Evolutionary conservation across 2,113 vertebrate species (phyloP), one percentile per base, ranked within the genome.

Genomic region (Platycercus adscitus): DNA sequence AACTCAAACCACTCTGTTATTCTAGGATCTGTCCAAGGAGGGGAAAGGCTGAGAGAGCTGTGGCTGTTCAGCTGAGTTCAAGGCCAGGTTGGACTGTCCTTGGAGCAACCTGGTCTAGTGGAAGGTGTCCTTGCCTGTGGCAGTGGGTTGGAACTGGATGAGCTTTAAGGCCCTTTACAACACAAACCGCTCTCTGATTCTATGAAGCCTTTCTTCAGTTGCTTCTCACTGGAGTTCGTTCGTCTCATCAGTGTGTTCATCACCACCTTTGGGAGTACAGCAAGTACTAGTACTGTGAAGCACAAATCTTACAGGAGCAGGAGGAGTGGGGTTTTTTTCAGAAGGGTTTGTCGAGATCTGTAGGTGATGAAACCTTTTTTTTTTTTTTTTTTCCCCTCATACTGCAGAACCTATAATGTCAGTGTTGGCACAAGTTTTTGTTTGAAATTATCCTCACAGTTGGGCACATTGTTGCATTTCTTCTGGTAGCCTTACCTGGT

Each of bases 401-500:
- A 17, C 31, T 84, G 7, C 39, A 47, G 56, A 72, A 23, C 25
- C 21, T 46, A 15, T 58, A 8, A 19, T 17, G 29, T 46, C 52
- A 71, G 43, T 28, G 6, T 5, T 50, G 25, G 15, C 43, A 37
- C 43, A 70, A 39, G 39, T 29, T 2, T 58, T 70, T 46, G 23
- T 41, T 25, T 35, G 43, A 41, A 19, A 11, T 63, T 58, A 37
- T 71, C 47, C 55, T 84, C 64, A 2, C 2, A 2, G 21, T 0
- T 49, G 78, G 17, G 18, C 44, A 19, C 0, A 0, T 39, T 44
- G 23, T 35, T 63, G 16, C 18, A 1, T 64, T 84, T 73, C 46
- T 76, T 29, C 33, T 0, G 0, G 21, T 49, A 43, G 49, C 64
- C 19, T 56, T 63, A 18, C n/a, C 24, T 58, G 13, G 12, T 65